Evolutionary conservation across 1,140 invertebrate genomes (phyloP), one percentile per base, ranked within the genome.

Genomic region (Teleogryllus occipitalis): DNA sequence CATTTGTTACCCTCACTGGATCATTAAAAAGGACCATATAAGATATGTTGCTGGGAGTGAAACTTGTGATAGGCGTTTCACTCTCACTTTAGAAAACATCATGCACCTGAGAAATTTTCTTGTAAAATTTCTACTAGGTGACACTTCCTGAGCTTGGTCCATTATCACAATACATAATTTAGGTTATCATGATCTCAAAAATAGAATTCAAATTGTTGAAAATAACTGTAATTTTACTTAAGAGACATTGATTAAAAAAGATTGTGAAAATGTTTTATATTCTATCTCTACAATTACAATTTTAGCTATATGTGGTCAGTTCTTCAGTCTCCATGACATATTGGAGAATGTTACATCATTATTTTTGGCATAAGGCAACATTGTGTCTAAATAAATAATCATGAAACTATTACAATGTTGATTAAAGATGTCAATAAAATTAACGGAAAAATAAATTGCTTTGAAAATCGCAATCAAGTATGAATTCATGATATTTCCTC

Each of bases 111-210:
- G 78, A 65, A 27, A 73, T 21, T 22, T 39, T 47, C 74, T 21
- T 14, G 21, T 21, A 22, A 14, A 75, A 75, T 21, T 75, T 75
- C 46, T 27, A 14, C 21, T 5, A 65, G 21, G n/a, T 73, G 27
- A 49, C 47, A 46, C 54, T 78, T 78, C 78, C 78, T 78, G 78
- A 78, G 78, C 54, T 48, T 78, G 78, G 65, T 78, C 78, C 78
- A 74, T 78, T 65, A 78, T 78, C 78, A 78, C 78, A 78, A 78
- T 77, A 21, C 22, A 77, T 48, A 54, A 65, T 65, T 65, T 65
- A 65, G 54, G 54, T 65, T 18, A 65, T 65, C 54, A 75, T 75
- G 74, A 27, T 27, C 74, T 27, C 21, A 75, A 75, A 75, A 75
- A 75, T 75, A 22, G 10, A 75, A 47, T 75, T 75, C 74, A 75